phyloP scores from a whole-genome alignment of 92 coral and sea anemone genomes.

The Isaurus tuberculatus region DNA sequence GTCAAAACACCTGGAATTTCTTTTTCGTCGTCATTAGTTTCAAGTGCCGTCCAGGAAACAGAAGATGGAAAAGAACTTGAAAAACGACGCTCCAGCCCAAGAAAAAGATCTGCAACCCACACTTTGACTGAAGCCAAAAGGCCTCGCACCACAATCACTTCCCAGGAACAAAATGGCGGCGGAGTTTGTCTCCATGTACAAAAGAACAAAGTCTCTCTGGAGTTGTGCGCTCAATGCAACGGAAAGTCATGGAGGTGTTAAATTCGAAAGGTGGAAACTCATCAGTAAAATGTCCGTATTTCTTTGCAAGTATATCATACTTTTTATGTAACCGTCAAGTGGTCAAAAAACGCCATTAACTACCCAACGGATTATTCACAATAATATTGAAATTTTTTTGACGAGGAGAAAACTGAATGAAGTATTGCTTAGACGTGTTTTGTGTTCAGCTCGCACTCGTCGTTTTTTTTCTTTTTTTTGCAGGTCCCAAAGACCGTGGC shows the following conservation, averaged over 20 bases:
- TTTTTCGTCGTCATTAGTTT: constrained; percentile 75
- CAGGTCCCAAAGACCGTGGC: constrained; percentile 51
- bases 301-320: constrained; percentile 42
- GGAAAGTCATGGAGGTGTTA: constrained; percentile 63
- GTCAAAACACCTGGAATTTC: constrained; percentile 87
- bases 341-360: background rate
- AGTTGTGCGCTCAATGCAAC: constrained; percentile 86
- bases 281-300: constrained; percentile 86
- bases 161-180: constrained; percentile 46
- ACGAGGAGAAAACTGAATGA: constrained; percentile 7
- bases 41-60: constrained; percentile 51
- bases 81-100: constrained; percentile 29
- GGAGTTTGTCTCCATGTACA: constrained; percentile 96
- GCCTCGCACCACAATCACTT: background rate
- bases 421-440: constrained; percentile 4
- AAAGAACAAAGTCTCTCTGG: constrained; percentile 89
- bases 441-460: constrained; percentile 96
- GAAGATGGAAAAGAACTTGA: background rate
- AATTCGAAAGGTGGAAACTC: constrained; percentile 38
- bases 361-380: background rate
- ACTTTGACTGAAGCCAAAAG: background rate
- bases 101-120: constrained; percentile 26
- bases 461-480: constrained; percentile 83
- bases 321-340: background rate
- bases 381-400: background rate